Evolutionary conservation across 2,888 invertebrate genomes (phyloP).

Genomic region (Diplazon laetatorius): DNA sequence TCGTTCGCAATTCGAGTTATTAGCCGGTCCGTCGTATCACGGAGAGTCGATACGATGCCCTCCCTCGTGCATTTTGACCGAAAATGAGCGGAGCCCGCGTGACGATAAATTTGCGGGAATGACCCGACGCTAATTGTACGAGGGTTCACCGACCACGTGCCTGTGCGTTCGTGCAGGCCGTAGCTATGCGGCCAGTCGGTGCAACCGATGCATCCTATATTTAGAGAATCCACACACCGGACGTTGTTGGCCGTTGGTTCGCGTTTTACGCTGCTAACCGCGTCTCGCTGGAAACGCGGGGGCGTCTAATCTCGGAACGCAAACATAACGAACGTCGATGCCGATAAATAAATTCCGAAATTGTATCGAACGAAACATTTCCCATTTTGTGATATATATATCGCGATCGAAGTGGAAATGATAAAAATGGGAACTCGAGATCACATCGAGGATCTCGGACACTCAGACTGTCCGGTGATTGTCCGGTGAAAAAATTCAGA

Average conservation of each 20-base stretch:
- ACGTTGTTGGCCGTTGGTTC: conserved; percentile 66
- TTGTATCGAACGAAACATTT: conserved; percentile 16
- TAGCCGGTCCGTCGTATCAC: neutral
- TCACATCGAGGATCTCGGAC: too few species aligned
- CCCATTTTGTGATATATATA: neutral
- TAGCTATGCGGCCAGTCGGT: neutral
- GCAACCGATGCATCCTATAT: conserved; percentile 61
- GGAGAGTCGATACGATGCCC: conserved; percentile 8
- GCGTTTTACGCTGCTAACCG: conserved; percentile 40
- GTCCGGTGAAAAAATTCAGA: too few species aligned
- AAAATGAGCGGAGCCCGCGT: conserved; percentile 13
- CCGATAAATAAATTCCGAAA: conserved; percentile 31
- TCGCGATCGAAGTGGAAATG: too few species aligned
- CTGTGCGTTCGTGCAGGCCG: conserved; percentile 1
- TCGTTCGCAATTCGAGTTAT: conserved; percentile 27
- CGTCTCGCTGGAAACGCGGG: conserved; percentile 21
- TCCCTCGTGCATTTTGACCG: conserved; percentile 16
- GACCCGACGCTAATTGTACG: conserved; percentile 54
- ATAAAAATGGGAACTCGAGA: too few species aligned
- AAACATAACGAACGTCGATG: conserved; percentile 48
- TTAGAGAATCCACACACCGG: conserved; percentile 68
- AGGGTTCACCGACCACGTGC: conserved; percentile 63
- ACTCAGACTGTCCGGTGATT: too few species aligned
- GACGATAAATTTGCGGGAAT: conserved; percentile 56
- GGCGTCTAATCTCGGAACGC: conserved; percentile 65